Evolutionary conservation across 1,140 invertebrate species (phyloP).

Genomic region (Heliconius himera): DNA sequence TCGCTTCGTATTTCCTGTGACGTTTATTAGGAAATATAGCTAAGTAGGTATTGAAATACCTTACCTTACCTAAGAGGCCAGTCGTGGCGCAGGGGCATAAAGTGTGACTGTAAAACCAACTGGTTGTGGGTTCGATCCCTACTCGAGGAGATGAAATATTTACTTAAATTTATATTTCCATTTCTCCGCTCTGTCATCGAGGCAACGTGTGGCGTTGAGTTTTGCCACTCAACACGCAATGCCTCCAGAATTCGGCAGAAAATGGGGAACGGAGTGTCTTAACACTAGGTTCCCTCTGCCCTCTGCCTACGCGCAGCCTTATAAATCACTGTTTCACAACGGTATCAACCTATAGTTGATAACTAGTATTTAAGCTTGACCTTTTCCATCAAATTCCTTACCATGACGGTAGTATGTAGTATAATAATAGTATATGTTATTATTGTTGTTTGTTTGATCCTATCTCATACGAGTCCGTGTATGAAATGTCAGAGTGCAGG

Average conservation of each 20-base stretch:
- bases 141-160: too few species aligned
- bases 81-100: too few species aligned
- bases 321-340: background rate
- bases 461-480: conserved; percentile 16
- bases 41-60: background rate
- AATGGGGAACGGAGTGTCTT: too few species aligned
- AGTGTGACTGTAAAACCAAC: too few species aligned
- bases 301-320: background rate
- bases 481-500: conserved; percentile 32
- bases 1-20: background rate
- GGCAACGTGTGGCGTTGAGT: too few species aligned
- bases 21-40: conserved; percentile 5
- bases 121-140: too few species aligned
- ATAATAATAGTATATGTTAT: conserved; percentile 13
- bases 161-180: too few species aligned
- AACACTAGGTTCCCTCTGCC: too few species aligned
- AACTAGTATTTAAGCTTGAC: background rate
- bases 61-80: background rate
- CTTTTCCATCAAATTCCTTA: background rate
- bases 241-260: too few species aligned
- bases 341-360: background rate
- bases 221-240: too few species aligned
- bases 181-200: too few species aligned
- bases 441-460: conserved; percentile 20
- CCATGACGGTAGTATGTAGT: background rate